Conservation (phyloP, 2,797 vertebrate species). For the Peromyscus melanophrys region DNA sequence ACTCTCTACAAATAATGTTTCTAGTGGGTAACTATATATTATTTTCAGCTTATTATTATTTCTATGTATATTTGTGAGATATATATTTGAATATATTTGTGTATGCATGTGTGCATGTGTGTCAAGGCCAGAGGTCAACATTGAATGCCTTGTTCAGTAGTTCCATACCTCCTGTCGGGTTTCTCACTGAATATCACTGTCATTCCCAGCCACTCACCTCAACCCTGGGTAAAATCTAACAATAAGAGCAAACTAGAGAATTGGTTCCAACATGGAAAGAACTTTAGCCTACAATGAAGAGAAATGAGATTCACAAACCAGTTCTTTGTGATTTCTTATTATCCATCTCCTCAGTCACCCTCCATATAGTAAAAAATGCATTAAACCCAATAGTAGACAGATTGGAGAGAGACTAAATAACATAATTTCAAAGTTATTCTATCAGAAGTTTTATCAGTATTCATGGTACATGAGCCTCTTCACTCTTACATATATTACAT, state of each 20-base stretch:
- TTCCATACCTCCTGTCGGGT: not conserved
- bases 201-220: not conserved
- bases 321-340: not conserved
- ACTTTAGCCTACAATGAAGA: not conserved
- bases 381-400: not conserved
- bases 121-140: not conserved
- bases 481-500: not conserved
- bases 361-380: not conserved
- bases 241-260: not conserved
- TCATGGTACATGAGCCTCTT: not conserved
- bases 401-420: not conserved
- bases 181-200: not conserved
- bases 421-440: not conserved
- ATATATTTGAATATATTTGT: not conserved
- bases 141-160: not conserved
- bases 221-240: not conserved
- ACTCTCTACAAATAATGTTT: constrained; percentile 55
- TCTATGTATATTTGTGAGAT: not conserved
- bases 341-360: not conserved
- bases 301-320: not conserved
- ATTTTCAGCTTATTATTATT: constrained; percentile 43
- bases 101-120: not conserved
- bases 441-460: not conserved
- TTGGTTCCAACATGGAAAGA: not conserved
- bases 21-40: constrained; percentile 66